Percentiles rank a stretch among this genome's conserved stretches.
Evolutionary conservation across 92 coral and sea anemone genomes (phyloP).

Genomic region (Pocillopora grandis): DNA sequence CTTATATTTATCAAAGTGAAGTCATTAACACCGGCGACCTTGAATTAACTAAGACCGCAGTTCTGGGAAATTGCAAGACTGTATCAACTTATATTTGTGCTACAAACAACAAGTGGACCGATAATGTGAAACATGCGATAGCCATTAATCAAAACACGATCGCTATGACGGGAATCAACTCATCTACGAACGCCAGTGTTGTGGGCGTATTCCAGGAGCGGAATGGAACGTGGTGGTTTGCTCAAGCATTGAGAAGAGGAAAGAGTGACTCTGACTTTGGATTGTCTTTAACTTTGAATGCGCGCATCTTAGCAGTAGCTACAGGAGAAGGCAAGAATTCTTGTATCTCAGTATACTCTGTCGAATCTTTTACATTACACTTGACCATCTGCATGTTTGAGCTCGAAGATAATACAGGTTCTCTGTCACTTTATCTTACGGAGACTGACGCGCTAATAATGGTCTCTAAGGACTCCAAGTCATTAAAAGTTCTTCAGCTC

Average conservation of each 20-base stretch:
- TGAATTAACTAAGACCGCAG: neutral
- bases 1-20: conserved; percentile 45
- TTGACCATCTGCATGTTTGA: conserved; percentile 49
- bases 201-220: conserved; percentile 70
- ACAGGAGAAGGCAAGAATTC: conserved; percentile 40
- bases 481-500: conserved; percentile 54
- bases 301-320: conserved; percentile 55
- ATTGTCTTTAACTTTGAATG: conserved; percentile 55
- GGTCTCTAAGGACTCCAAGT: conserved; percentile 55
- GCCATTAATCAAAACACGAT: conserved; percentile 53
- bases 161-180: conserved; percentile 62
- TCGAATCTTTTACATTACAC: conserved; percentile 19
- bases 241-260: conserved; percentile 42
- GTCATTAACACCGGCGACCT: conserved; percentile 27
- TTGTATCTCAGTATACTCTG: conserved; percentile 54
- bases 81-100: conserved; percentile 40
- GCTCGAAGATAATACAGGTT: conserved; percentile 37
- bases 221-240: conserved; percentile 57
- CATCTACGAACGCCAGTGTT: conserved; percentile 56
- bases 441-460: conserved; percentile 60
- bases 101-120: conserved; percentile 66
- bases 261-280: conserved; percentile 67
- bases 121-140: conserved; percentile 50
- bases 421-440: conserved; percentile 60
- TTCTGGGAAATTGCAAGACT: conserved; percentile 25